Evolutionary conservation across 1,140 invertebrate genomes (phyloP).

Genomic region (Ptiloglossa arizonensis): DNA sequence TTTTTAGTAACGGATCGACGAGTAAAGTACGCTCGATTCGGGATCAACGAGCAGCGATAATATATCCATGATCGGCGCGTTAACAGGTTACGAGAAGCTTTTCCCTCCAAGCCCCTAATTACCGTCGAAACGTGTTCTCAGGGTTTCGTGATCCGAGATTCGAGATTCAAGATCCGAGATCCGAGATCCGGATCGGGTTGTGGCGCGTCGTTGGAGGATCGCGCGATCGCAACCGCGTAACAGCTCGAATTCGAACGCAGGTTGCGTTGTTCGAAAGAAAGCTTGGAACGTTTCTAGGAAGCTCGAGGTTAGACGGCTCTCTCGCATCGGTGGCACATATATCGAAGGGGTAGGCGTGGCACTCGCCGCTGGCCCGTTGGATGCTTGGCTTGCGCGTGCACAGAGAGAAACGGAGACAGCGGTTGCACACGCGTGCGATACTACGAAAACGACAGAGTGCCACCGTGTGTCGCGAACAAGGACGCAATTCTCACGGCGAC

Average conservation of each 20-base stretch:
- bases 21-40: no score
- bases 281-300: conserved; percentile 40
- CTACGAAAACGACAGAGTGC: no score
- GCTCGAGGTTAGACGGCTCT: conserved; percentile 48
- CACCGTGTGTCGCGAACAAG: background rate
- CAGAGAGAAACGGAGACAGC: conserved; percentile 36
- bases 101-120: background rate
- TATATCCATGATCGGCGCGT: background rate
- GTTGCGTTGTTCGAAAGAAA: conserved; percentile 38
- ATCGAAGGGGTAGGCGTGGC: conserved; percentile 73
- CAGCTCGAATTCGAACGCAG: conserved; percentile 38
- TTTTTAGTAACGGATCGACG: no score
- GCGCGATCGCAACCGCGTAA: no score
- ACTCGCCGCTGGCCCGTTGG: conserved; percentile 55
- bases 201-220: no score
- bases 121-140: background rate
- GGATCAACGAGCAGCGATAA: no score
- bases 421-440: conserved; percentile 2
- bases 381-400: conserved; percentile 65
- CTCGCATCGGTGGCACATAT: conserved; percentile 59
- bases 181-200: background rate
- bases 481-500: background rate
- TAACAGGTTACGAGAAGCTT: background rate
- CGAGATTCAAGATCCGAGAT: no score
- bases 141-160: no score